Evolutionary conservation across 2,113 vertebrate genomes (phyloP).

Genomic region (Notothenia coriiceps): DNA sequence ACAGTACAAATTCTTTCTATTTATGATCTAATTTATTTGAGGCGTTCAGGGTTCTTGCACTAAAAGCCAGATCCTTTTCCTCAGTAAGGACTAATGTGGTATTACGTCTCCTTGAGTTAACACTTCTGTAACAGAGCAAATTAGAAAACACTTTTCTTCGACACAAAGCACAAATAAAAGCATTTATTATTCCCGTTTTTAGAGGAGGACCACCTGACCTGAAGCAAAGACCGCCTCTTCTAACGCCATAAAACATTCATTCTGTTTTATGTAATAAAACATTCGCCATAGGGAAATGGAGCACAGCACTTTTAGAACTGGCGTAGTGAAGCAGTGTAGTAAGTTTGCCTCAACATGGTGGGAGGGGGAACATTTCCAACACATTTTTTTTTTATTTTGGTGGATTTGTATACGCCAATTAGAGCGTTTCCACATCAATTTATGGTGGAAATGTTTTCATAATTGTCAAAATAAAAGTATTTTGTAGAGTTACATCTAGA

Average conservation of each 20-base stretch:
- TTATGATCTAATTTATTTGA: not conserved
- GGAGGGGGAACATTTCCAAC: not conserved
- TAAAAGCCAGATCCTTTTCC: too few relatives aligned
- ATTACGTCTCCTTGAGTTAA: not conserved
- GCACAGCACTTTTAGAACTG: not conserved
- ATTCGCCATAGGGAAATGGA: not conserved
- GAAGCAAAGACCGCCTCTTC: not conserved
- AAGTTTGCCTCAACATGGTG: not conserved
- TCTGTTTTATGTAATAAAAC: not conserved
- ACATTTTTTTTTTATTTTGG: too few relatives aligned
- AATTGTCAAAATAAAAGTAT: not conserved
- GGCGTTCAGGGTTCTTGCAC: not conserved
- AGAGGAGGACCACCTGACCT: not conserved
- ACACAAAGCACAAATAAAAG: not conserved
- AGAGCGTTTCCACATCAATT: not conserved
- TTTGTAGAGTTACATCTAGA: too few relatives aligned
- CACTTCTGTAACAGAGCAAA: not conserved
- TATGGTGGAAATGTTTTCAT: not conserved
- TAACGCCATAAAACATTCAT: not conserved
- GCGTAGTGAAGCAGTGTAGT: not conserved
- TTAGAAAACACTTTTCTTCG: not conserved
- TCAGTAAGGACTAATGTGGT: too few relatives aligned
- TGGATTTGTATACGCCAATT: not conserved
- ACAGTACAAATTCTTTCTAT: not conserved
- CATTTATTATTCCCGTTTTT: too few relatives aligned